phyloP scores from a whole-genome alignment of 2,113 vertebrate genomes.

The Urocitellus parryii region DNA sequence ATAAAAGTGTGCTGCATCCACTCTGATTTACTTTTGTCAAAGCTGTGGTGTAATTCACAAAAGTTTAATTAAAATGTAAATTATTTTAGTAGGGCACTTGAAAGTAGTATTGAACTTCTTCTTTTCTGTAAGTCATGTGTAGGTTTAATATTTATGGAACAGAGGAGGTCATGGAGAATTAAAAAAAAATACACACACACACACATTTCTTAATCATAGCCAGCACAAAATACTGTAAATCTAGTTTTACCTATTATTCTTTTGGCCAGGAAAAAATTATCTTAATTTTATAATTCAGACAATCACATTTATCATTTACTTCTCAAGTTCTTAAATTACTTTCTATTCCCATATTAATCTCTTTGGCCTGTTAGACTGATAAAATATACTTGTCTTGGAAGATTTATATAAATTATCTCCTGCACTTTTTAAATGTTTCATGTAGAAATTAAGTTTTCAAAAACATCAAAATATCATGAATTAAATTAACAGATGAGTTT shows the following conservation, averaged over 20 bases:
- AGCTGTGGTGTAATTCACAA: neutral
- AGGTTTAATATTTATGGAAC: neutral
- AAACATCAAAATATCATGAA: neutral
- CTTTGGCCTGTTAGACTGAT: neutral
- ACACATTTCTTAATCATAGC: neutral
- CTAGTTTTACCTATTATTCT: neutral
- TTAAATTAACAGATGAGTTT: neutral
- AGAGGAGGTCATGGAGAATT: neutral
- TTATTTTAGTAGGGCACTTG: neutral
- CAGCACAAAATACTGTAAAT: neutral
- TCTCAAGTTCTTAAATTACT: slow-evolving; percentile 44
- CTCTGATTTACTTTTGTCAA: slow-evolving; percentile 17
- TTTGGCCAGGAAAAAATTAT: slow-evolving; percentile 31
- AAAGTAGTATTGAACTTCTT: neutral
- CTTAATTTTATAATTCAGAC: neutral
- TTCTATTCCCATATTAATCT: slow-evolving; percentile 13
- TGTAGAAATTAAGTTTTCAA: neutral
- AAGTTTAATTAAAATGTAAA: slow-evolving; percentile 55
- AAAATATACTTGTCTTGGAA: slow-evolving; percentile 8
- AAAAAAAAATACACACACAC: neutral
- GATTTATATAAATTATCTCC: slow-evolving; percentile 52
- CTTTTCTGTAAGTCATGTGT: neutral
- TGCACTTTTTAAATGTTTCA: neutral
- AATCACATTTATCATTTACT: slow-evolving; percentile 1
- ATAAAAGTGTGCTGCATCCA: neutral